Evolutionary conservation across 2,797 vertebrate genomes (phyloP), one percentile per base, ranked within the genome.

Genomic region (Antrozous pallidus): DNA sequence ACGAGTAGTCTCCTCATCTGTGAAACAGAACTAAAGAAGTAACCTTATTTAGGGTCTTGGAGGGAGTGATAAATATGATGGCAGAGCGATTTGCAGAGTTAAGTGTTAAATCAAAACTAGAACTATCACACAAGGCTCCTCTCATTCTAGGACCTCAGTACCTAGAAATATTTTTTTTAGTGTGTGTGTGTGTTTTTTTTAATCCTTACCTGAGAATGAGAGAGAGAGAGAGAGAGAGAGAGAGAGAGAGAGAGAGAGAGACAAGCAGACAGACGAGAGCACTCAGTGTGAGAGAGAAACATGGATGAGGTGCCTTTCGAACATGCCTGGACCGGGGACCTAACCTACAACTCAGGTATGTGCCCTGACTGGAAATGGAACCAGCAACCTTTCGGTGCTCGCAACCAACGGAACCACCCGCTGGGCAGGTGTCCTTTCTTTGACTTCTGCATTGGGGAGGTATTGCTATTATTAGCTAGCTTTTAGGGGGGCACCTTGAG

Each of bases 21-120:
- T 67, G 61, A 88, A 81, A 36, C 4, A 47, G 56, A 42, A 54
- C 71, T 58, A 38, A 75, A 88, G 47, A 65, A 38, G 33, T 88
- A 90, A 86, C 51, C 70, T 77, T n/a, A 42, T 63, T 84, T 61
- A 49, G 75, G 81, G 65, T 77, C 33, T 49, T 56, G 20, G 28
- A 75, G 40, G 63, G 38, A 91, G 40, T 95, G 83, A 75, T 63
- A 84, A 85, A 75, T 61, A 88, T 26, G 16, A 77, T n/a, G n/a
- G n/a, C 42, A 84, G 80, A 58, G 42, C 13, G 38, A 56, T 83
- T 89, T 79, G 36, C 40, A 80, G 56, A 91, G 24, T 28, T 69
- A 51, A 86, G 40, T 70, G 61, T 78, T 33, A 38, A 77, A 78
- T 36, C 81, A 90, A 61, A 63, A 73, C 12, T 28, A 45, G 78